phyloP scores from a whole-genome alignment of 2,888 invertebrate genomes.

The Mechanitis messenoides region DNA sequence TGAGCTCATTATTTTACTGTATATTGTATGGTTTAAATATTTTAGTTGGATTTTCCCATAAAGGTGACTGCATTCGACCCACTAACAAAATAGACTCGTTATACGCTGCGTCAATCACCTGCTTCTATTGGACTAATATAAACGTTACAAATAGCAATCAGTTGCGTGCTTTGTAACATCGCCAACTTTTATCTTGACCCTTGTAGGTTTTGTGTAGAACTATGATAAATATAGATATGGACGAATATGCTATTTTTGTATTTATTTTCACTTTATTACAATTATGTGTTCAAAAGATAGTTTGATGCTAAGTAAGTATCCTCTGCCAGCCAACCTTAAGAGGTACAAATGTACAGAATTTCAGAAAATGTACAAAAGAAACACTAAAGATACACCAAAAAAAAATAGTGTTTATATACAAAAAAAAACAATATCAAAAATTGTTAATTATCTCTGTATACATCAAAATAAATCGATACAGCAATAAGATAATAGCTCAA shows the following conservation, averaged over 20 bases:
- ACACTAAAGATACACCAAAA: no score
- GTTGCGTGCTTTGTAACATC: constrained; percentile 55
- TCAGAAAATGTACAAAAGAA: no score
- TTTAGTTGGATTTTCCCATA: constrained; percentile 37
- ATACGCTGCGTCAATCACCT: constrained; percentile 63
- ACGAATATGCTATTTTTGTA: neutral
- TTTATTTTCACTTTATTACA: no score
- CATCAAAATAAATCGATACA: constrained; percentile 20
- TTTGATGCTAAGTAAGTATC: no score
- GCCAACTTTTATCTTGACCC: constrained; percentile 58
- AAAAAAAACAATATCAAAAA: neutral
- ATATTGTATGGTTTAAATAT: neutral
- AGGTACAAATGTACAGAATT: no score
- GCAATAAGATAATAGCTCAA: constrained; percentile 19
- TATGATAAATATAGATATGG: constrained; percentile 24
- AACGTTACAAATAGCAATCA: constrained; percentile 74
- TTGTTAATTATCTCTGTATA: neutral
- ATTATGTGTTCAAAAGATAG: no score
- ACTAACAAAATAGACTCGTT: constrained; percentile 67
- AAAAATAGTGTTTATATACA: no score
- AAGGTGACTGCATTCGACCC: constrained; percentile 41
- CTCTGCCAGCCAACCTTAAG: no score
- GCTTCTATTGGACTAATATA: constrained; percentile 66
- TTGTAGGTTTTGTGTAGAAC: constrained; percentile 37
- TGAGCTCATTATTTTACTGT: no score